A percentile compares a stretch with the other conserved stretches of the same genome.
Conservation (phyloP, 2,113 vertebrate species). For the Pomatostomus ruficeps region DNA sequence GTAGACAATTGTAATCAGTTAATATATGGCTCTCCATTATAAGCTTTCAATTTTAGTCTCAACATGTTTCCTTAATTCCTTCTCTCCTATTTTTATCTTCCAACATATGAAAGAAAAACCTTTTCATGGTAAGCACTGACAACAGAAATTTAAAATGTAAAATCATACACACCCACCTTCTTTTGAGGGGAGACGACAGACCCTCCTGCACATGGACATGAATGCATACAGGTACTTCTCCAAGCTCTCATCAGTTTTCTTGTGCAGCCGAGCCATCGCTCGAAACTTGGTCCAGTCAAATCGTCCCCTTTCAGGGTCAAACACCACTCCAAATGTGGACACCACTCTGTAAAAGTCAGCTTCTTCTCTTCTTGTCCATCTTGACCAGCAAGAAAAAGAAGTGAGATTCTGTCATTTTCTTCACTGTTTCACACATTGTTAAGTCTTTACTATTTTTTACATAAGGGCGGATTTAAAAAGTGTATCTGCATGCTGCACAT, state of each 20-base stretch:
- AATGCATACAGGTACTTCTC: slow-evolving; percentile 96
- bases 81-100: neutral
- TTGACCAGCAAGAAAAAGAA: slow-evolving; percentile 34
- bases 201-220: slow-evolving; percentile 93
- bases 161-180: slow-evolving; percentile 72
- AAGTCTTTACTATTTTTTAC: neutral
- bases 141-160: neutral
- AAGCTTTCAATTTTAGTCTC: neutral
- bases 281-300: slow-evolving; percentile 99
- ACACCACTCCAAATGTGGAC: slow-evolving; percentile 96
- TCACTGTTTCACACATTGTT: neutral
- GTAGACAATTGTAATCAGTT: neutral
- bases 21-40: neutral
- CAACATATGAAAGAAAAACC: neutral
- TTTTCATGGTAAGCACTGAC: neutral
- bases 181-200: slow-evolving; percentile 92
- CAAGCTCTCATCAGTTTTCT: slow-evolving; percentile 96
- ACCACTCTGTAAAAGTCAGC: slow-evolving; percentile 98
- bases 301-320: slow-evolving; percentile 86
- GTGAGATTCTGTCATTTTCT: neutral
- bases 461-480: fast-evolving
- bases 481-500: neutral
- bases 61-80: neutral
- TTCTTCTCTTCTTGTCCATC: slow-evolving; percentile 97
- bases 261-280: slow-evolving; percentile 95